phyloP scores from a whole-genome alignment of 2,113 vertebrate species.

The Herpailurus yagouaroundi region DNA sequence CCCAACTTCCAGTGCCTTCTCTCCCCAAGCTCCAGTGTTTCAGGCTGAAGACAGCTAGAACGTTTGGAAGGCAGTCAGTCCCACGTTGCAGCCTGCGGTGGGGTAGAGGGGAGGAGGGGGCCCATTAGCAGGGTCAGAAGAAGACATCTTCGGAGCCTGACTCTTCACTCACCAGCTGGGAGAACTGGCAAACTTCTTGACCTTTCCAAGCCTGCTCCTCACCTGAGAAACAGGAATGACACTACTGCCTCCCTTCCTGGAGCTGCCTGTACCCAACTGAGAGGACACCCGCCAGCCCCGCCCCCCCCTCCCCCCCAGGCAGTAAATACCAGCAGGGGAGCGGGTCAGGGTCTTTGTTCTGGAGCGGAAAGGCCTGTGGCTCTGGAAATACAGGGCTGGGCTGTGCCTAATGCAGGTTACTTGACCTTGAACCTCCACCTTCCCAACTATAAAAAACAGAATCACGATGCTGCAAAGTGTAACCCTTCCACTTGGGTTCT shows the following conservation, averaged over 20 bases:
- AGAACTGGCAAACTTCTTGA: background rate
- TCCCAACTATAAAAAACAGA: background rate
- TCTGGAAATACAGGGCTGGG: background rate
- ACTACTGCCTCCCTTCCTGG: background rate
- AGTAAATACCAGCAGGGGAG: background rate
- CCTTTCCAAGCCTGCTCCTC: background rate
- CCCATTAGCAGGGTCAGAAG: background rate
- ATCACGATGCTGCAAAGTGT: no score
- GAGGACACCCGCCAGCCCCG: accelerated
- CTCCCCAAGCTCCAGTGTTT: background rate
- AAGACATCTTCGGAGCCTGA: background rate
- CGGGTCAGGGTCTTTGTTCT: background rate
- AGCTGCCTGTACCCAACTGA: background rate
- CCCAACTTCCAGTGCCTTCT: background rate
- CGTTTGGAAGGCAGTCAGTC: background rate
- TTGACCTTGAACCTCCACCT: background rate
- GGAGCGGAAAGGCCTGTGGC: background rate
- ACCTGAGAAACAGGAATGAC: background rate
- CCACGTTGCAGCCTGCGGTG: accelerated
- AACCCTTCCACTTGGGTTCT: background rate
- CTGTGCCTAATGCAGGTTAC: background rate
- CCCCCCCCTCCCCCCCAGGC: no score
- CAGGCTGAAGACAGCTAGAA: background rate
- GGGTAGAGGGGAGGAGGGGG: background rate
- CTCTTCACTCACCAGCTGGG: background rate